These are phyloP conservation scores for Pedetes capensis DNA, from an alignment of 2,113 vertebrate genomes.

Conservation along the genomic window DNA sequence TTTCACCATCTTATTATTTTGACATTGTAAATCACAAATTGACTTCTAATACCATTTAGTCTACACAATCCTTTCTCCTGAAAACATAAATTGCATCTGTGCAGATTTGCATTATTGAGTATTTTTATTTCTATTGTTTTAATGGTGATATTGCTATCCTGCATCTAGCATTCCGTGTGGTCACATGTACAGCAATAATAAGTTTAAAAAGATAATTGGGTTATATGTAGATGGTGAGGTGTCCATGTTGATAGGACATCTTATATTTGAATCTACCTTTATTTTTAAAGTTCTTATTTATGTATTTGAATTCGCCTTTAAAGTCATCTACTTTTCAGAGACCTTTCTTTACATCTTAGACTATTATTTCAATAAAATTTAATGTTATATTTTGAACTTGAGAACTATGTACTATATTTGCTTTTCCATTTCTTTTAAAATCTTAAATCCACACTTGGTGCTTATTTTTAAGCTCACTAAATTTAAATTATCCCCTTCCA, in stretches of 20 bases:
- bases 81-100: neutral
- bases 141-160: neutral
- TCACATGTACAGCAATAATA: neutral
- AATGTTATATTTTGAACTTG: neutral
- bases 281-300: conserved; percentile 28
- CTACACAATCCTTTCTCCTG: neutral
- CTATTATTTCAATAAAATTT: conserved; percentile 28
- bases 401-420: conserved; percentile 10
- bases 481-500: neutral
- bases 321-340: neutral
- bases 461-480: conserved; percentile 21
- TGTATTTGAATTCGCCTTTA: neutral
- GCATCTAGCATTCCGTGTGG: neutral
- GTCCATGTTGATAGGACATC: neutral
- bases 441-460: conserved; percentile 25
- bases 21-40: conserved; percentile 5
- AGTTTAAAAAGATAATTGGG: neutral
- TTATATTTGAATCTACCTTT: conserved; percentile 7
- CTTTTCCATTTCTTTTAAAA: neutral
- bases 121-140: neutral
- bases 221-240: neutral
- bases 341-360: neutral
- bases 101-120: neutral
- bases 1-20: conserved; percentile 32
- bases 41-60: neutral